Evolutionary conservation across 2,797 vertebrate species (phyloP), one percentile per base, ranked within the genome.

Genomic region (Macroramphosus scolopax): DNA sequence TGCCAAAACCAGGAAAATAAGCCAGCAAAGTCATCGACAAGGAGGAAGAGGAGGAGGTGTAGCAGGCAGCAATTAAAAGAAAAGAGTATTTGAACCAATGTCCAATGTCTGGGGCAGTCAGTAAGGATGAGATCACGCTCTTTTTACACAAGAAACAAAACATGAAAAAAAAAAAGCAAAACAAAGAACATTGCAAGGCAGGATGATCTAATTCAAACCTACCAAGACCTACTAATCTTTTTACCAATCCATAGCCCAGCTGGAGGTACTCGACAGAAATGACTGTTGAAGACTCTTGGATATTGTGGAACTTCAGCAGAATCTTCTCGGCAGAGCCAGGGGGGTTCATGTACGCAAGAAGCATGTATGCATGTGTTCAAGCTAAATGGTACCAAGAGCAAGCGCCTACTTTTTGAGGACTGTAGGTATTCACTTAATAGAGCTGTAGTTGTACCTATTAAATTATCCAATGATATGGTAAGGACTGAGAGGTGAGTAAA

Each of bases 161-260:
- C 1, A 29, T 22, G 20, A 3, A 51, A 67, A 63, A 45, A 33
- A 67, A 64, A 54, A 76, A 15, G 44, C 17, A 41, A 54, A 61
- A 68, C 16, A 53, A 66, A 72, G 73, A 75, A 86, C 78, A 89
- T 59, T 77, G 80, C 85, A 78, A 83, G 75, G 79, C 82, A 89
- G 89, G 90, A 92, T 91, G 88, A 91, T 92, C 90, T 90, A 92
- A 89, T 91, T 85, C 63, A 87, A 85, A 87, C 78, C 81, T 70
- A 88, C 54, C 63, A 68, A 58, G 28, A 62, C 68, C 55, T 75
- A 83, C 75, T 73, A 74, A 74, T 66, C 37, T 30, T 68, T 72
- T 68, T 39, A 76, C 47, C 52, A 70, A 57, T 80, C 72, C 67
- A 51, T 44, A 72, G 57, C 52, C 50, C 52, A 41, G 59, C 64